A percentile compares a stretch with the other conserved stretches of the same genome.
These are phyloP conservation scores for Maconellicoccus hirsutus DNA, from an alignment of 1,140 invertebrate genomes.

Conservation along the genomic window DNA sequence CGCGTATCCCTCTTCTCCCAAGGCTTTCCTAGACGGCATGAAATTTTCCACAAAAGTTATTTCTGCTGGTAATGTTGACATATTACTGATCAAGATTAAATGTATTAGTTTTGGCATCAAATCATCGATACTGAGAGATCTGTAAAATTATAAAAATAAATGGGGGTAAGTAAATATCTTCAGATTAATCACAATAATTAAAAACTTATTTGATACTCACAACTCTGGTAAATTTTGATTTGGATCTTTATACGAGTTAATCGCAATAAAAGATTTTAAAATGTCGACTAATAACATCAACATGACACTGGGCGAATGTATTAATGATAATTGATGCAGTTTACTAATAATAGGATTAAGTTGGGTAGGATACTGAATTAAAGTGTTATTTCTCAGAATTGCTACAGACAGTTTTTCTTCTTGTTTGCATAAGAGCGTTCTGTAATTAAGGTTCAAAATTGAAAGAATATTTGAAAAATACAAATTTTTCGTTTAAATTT, in stretches of 20 bases:
- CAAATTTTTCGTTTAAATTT: background rate
- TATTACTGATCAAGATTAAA: constrained; percentile 24
- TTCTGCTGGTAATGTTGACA: constrained; percentile 26
- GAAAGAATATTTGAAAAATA: background rate
- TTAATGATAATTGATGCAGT: background rate
- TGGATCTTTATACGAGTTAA: background rate
- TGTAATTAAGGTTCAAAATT: background rate
- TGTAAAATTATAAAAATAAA: background rate
- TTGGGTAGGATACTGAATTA: background rate
- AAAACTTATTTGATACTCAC: background rate
- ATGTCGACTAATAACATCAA: background rate
- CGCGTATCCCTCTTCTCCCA: constrained; percentile 29
- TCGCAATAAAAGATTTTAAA: background rate
- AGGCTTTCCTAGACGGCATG: constrained; percentile 27
- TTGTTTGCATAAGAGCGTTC: background rate
- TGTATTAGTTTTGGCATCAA: constrained; percentile 27
- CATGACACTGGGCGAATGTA: background rate
- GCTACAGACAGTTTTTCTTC: background rate
- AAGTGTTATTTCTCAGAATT: background rate
- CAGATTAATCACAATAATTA: background rate
- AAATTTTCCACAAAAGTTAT: constrained; percentile 28
- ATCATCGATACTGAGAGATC: constrained; percentile 28
- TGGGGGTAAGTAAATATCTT: background rate
- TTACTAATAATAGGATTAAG: background rate
- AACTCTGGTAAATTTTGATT: background rate